Base-by-base conservation (phyloP, 1,140 invertebrate species). In the Drosophila bifasciata region DNA sequence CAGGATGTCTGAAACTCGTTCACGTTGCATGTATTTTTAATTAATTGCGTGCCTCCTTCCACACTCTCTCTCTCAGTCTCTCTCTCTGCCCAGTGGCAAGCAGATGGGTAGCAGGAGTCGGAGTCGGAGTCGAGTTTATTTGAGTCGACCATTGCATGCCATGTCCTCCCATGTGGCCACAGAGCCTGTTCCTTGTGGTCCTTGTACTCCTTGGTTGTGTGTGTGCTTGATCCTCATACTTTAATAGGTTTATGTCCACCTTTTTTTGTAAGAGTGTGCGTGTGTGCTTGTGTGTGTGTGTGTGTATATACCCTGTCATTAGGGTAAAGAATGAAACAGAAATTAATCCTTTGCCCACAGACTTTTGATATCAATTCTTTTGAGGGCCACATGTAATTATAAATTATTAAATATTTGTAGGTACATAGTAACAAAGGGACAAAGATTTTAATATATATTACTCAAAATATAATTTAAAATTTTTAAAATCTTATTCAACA, bases 1-100 rank as follows among this genome's bases (percentile, higher is more conserved):
- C 59, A 72, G 69, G 74, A 80, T 73, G 81, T 80, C 72, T 81
- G 70, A 52, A 73, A 60, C 79, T 67, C 58, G 57, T 83, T 75
- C 63, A 73, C 75, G 80, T 66, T 84, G 74, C 81, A 86, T 86
- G 81, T 86, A 86, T 86, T 86, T 86, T 88, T 86, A 86, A 86
- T 85, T 85, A 85, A 85, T 85, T 85, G 81, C 77, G 71, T 66
- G 80, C 62, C 59, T 63, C 59, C 55, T 43, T 16, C 8, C n/a
- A n/a, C n/a, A n/a, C 21, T 48, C 69, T 15, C 17, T 3, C 46
- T 64, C 61, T 43, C n/a, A n/a, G n/a, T n/a, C 52, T 21, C 28
- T 13, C 28, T 40, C 17, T 16, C 40, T 21, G 32, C 23, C 58
- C 43, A 16, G 39, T 17, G 44, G 44, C 25, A 36, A 36, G 11